Conservation (phyloP, 2,797 vertebrate genomes). For the Oceanodroma leucorhoa region DNA sequence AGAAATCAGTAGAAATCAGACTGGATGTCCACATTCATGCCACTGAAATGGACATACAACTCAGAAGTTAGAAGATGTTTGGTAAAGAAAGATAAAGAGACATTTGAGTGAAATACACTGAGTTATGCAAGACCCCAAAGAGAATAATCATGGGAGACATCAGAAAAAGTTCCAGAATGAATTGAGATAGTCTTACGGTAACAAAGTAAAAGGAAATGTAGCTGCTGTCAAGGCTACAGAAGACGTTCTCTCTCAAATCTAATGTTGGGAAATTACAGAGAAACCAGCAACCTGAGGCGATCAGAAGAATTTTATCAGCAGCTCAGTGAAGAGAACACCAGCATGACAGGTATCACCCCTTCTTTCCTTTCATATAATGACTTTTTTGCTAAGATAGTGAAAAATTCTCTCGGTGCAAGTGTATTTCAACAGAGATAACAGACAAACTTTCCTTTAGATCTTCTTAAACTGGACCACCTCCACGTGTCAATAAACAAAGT, state of each 20-base stretch:
- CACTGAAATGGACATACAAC: background rate
- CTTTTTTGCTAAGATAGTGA: background rate
- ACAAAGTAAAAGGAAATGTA: background rate
- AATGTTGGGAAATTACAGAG: slow-evolving; percentile 21
- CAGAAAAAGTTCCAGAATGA: background rate
- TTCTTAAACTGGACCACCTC: background rate
- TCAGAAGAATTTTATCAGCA: slow-evolving; percentile 26
- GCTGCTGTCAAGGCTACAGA: background rate
- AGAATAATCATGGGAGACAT: background rate
- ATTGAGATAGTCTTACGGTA: background rate
- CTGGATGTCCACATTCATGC: background rate
- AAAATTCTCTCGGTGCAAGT: background rate
- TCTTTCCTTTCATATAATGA: slow-evolving; percentile 29
- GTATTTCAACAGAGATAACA: slow-evolving; percentile 3
- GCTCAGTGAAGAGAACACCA: background rate
- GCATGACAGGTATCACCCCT: slow-evolving; percentile 22
- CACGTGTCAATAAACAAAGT: background rate
- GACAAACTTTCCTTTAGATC: background rate
- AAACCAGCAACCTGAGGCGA: background rate
- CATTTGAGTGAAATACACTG: background rate
- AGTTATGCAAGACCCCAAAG: background rate
- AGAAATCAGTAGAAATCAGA: background rate
- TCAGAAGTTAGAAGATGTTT: background rate
- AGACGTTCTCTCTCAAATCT: background rate
- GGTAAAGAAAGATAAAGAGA: background rate